Base-by-base conservation (phyloP, 2,797 vertebrate genomes). In the Chrysolophus pictus region DNA sequence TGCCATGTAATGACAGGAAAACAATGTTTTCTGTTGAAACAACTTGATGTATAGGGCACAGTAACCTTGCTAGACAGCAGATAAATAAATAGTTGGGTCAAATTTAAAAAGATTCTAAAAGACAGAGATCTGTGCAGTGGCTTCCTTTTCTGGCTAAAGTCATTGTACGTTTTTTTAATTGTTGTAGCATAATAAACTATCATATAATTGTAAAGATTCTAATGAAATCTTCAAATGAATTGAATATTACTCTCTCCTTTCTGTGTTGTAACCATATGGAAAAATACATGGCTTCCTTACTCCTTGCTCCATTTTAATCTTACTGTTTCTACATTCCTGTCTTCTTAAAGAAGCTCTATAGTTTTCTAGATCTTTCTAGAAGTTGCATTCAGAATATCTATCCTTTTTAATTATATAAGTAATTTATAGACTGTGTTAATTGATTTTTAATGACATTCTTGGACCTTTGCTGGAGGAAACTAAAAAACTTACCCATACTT, bases 371-470 rank as follows among this genome's bases (percentile, higher is more conserved):
- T 39, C 24, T 91, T 79, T 76, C 26, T 4, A 76, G 11, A 60
- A 88, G 9, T 58, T 62, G 55, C 81, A 87, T 88, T 76, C 12
- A 63, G 56, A 65, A 93, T 78, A 11, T 35, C 42, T 9, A 13
- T 70, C 0, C 3, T 10, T 75, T 84, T 72, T 44, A 70, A 53
- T 23, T 60, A 8, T 14, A 26, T 26, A 10, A 93, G 56, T 59
- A 29, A 44, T 65, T 71, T 56, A 11, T 73, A 33, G 56, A 14
- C 4, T 42, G 0, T 53, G 8, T 44, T 64, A 47, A 42, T 31
- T 1, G 2, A 11, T 67, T 69, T 73, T 60, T 1, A 4, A 22
- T 51, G 15, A 3, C 11, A 41, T 0, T 2, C 17, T 83, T 35
- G 29, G 55, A 55, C 7, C 5, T 72, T 80, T 1, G 1, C 4